Base-by-base conservation (phyloP, 2,113 vertebrate species). In the Egretta garzetta region DNA sequence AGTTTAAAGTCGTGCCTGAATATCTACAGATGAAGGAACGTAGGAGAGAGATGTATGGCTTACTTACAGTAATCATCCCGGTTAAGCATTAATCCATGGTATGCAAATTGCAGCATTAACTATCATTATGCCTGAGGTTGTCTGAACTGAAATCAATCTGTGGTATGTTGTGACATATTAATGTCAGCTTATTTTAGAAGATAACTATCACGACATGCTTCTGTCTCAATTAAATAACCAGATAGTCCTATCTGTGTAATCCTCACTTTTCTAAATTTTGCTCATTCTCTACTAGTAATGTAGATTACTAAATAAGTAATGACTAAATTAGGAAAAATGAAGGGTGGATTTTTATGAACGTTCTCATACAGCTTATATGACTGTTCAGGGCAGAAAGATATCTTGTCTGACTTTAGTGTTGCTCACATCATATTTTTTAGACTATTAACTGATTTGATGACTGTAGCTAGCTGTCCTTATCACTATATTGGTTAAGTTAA, bases 81-180 rank as follows among this genome's bases (percentile, higher is more conserved):
- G 56, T 27, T 67, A 56, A 86, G 47, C 63, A 71, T 77, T 81
- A 86, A 96, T 71, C 62, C 59, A 84, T 0, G 1, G 27, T 63
- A 92, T 84, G 68, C n/a, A 92, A 93, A 96, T 90, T 81, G 55
- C 33, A 60, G n/a, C 56, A 41, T 81, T 73, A 88, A 41, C 67
- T 73, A 55, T 82, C 37, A 80, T 58, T 63, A 17, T 49, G 58
- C 41, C 53, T 80, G 85, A 92, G 30, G 32, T 2, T 90, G 53
- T 66, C 88, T 80, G 75, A 92, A 55, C 27, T 85, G 81, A 85
- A 93, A 90, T 88, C 32, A 88, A 9, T 83, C 85, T 66, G 37
- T 58, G 59, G 13, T 80, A 9, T 82, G 77, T 88, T 92, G 63
- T 96, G 86, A 96, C 82, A 91, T 37, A n/a, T 35, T 30, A 64